Evolutionary conservation across 2,797 vertebrate genomes (phyloP), one percentile per base, ranked within the genome.

Genomic region (Thunnus albacares): DNA sequence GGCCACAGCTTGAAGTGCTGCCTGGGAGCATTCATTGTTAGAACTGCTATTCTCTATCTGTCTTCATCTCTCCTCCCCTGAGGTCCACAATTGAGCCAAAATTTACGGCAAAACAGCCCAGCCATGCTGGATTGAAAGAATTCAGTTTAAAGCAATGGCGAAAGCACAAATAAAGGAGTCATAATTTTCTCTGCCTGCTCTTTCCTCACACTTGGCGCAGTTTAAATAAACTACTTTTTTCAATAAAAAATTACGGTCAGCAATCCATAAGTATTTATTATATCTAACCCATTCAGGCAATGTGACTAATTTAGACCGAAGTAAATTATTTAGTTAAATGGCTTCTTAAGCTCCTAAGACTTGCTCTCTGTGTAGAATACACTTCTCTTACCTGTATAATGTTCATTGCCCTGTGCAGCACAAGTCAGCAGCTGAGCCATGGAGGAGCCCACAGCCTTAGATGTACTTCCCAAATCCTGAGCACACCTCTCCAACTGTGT

Each of bases 351-450:
- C 53, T 13, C 66, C 6, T 62, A 6, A 49, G 62, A 59, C 26
- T 22, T 38, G 20, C 51, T 52, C 3, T 69, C 1, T 18, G 38
- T 55, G 38, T 10, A 49, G 1, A 75, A 71, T 18, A 61, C 45
- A 63, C 17, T 22, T 64, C 3, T 60, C 79, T 77, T 94, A 99
- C 98, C 98, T 95, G 98, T 99, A 79, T 99, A 99, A 86, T 99
- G 98, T 85, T 99, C 98, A 0, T 99, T 99, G 82, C 98, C 98
- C 89, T 99, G 98, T 18, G 98, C 98, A 30, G 98, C 98, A 75
- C 98, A 99, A 35, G 98, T 99, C 76, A 99, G 91, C 72, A 99
- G 77, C 90, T 99, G 98, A 0, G 98, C 98, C 98, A 99, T 99
- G 24, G 97, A 99, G 3, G 98, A 99, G 26, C 98, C 98, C 0